A percentile compares a stretch with the other conserved stretches of the same genome.
Evolutionary conservation across 2,113 vertebrate species (phyloP).

Genomic region (Poicephalus meyeri): DNA sequence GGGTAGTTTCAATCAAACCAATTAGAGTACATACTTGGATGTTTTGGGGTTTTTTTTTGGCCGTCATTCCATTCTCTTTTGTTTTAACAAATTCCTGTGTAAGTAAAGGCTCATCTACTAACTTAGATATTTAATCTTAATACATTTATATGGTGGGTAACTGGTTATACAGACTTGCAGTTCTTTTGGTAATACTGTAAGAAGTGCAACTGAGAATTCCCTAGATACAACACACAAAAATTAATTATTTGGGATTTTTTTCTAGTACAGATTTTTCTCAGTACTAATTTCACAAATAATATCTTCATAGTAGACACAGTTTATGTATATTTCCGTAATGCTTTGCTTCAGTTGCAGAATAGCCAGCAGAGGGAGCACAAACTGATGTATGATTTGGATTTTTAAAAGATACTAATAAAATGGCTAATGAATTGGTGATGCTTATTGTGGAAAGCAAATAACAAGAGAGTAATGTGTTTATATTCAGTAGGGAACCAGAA

Average conservation of each 20-base stretch:
- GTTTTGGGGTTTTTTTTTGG: not conserved
- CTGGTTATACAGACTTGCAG: not conserved
- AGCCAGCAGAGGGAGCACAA: slow-evolving; percentile 53
- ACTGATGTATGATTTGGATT: not conserved
- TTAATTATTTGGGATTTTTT: not conserved
- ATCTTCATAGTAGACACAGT: not conserved
- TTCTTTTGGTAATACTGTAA: not conserved
- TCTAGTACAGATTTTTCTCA: not conserved
- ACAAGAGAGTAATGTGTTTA: not conserved
- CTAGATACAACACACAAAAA: not conserved
- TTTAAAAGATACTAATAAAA: not conserved
- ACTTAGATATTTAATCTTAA: not conserved
- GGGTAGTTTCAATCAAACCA: not conserved
- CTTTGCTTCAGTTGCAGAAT: not conserved
- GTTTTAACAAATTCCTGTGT: not conserved
- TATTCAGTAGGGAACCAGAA: not conserved
- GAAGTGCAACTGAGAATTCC: slow-evolving; percentile 4
- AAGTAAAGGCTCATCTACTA: not conserved
- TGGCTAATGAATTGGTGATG: not conserved
- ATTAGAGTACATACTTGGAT: not conserved
- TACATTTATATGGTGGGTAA: not conserved
- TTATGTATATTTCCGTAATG: not conserved
- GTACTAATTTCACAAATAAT: not conserved
- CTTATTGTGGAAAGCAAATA: not conserved
- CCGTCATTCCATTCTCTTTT: not conserved